These are phyloP conservation scores for Agapornis canus DNA, from an alignment of 2,797 vertebrate genomes.

Conservation along the genomic window DNA sequence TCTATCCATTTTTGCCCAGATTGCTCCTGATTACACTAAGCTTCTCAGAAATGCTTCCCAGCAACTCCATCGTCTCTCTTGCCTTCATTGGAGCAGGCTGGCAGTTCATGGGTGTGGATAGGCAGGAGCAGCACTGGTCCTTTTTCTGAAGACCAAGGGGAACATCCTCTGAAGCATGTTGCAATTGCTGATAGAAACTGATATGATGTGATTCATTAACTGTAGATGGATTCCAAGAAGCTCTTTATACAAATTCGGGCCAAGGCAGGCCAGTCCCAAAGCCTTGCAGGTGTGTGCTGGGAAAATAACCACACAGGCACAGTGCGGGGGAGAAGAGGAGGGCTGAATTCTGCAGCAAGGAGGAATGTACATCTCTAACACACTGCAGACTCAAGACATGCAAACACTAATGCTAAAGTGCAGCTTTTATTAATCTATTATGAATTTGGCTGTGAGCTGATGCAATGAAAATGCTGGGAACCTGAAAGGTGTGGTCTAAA, in stretches of 20 bases:
- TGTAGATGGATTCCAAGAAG: conserved; percentile 15
- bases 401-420: neutral
- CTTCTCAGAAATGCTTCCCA: neutral
- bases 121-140: neutral
- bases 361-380: neutral
- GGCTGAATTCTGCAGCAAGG: neutral
- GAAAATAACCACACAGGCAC: neutral
- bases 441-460: neutral
- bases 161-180: conserved; percentile 35
- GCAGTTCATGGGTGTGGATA: accelerated
- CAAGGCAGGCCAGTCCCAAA: conserved; percentile 33
- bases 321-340: neutral
- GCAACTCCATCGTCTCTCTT: neutral
- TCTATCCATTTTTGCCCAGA: neutral
- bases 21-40: neutral
- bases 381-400: neutral
- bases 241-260: neutral
- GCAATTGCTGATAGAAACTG: conserved; percentile 40
- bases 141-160: neutral
- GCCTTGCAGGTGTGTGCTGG: neutral
- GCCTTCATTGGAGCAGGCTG: neutral
- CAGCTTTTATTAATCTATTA: conserved; percentile 2
- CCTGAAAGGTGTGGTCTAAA: conserved; percentile 24
- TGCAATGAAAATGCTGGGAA: conserved; percentile 35
- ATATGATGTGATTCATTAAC: conserved; percentile 51